Evolutionary conservation across 1,140 invertebrate species (phyloP).

Genomic region (Zeugodacus cucurbitae): DNA sequence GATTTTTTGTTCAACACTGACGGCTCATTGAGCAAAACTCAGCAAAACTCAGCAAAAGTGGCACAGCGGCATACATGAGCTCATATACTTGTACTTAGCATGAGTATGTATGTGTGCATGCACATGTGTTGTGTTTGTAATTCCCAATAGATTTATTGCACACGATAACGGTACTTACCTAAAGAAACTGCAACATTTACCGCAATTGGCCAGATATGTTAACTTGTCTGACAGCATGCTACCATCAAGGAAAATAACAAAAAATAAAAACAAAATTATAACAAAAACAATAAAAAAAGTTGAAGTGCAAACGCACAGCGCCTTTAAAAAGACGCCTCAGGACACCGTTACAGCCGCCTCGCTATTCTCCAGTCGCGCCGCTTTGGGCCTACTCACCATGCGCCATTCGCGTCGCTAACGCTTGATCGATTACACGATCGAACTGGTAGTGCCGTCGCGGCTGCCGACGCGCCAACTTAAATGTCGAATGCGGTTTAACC

Average conservation of each 20-base stretch:
- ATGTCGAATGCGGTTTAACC: conserved; percentile 12
- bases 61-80: too few species aligned
- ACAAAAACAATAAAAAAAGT: too few species aligned
- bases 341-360: background rate
- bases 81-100: background rate
- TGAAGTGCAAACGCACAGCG: background rate
- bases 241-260: background rate
- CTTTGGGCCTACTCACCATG: too few species aligned
- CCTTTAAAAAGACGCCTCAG: background rate
- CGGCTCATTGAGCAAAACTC: background rate
- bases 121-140: background rate
- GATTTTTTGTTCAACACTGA: background rate
- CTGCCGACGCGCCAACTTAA: background rate
- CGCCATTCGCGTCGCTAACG: background rate
- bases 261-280: too few species aligned
- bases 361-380: background rate
- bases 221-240: background rate
- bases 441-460: background rate
- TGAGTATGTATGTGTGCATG: background rate
- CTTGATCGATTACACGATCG: background rate
- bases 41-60: background rate
- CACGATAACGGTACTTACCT: background rate
- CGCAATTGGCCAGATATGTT: conserved; percentile 20
- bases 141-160: conserved; percentile 24
- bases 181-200: background rate